Evolutionary conservation across 2,888 invertebrate genomes (phyloP).

Genomic region (Allolobophora icterica): DNA sequence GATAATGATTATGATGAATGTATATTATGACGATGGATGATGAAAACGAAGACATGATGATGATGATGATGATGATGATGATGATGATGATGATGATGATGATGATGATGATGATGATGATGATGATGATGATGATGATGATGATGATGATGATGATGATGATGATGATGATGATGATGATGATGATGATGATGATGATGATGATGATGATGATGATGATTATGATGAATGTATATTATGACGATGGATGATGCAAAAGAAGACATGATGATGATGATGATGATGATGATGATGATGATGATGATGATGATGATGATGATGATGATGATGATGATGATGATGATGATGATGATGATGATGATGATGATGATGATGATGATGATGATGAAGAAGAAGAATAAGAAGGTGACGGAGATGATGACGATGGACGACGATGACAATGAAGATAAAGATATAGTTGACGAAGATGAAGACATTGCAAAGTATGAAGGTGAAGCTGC

Average conservation of each 20-base stretch:
- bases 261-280: background rate
- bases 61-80: background rate
- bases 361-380: background rate
- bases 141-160: slow-evolving; percentile 2
- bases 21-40: background rate
- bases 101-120: slow-evolving; percentile 8
- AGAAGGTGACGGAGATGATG: background rate
- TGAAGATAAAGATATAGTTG: background rate
- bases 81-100: background rate
- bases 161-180: background rate
- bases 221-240: background rate
- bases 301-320: background rate
- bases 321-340: background rate
- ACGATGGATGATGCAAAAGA: background rate
- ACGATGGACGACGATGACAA: background rate
- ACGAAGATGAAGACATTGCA: background rate
- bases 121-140: background rate
- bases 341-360: slow-evolving; percentile 1
- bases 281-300: background rate
- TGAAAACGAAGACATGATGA: background rate
- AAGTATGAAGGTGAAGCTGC: background rate
- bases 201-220: background rate
- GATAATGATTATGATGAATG: no score
- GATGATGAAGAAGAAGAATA: background rate
- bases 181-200: background rate